Evolutionary conservation across 2,113 vertebrate species (phyloP).

Genomic region (Caloenas nicobarica): DNA sequence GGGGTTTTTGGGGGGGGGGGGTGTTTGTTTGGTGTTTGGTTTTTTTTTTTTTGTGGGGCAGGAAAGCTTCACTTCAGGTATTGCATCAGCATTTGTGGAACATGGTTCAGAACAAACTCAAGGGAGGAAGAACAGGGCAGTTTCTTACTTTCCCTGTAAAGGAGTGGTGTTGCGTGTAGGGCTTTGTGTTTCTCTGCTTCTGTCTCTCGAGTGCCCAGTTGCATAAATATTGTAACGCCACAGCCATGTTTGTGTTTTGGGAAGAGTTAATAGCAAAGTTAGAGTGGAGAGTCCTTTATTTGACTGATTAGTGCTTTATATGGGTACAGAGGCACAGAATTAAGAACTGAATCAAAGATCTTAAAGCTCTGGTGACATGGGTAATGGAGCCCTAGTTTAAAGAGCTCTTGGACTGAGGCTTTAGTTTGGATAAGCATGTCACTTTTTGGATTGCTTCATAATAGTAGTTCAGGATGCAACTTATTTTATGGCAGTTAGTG

Average conservation of each 20-base stretch:
- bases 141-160: background rate
- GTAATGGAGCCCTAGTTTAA: background rate
- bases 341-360: background rate
- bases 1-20: too few species aligned
- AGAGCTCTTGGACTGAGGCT: background rate
- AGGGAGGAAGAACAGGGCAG: background rate
- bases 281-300: background rate
- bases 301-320: background rate
- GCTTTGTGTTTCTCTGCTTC: fast-evolving
- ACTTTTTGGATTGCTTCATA: background rate
- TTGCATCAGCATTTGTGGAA: background rate
- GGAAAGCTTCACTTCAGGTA: background rate
- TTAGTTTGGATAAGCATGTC: background rate
- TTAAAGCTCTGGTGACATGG: background rate
- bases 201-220: background rate
- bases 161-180: background rate
- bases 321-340: background rate
- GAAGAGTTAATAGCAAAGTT: background rate
- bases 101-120: background rate
- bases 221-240: background rate
- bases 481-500: background rate
- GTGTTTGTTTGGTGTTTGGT: too few species aligned
- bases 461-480: background rate
- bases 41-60: background rate
- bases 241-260: background rate